Conservation (phyloP, 1,140 invertebrate genomes). For the Pectinophora gossypiella region DNA sequence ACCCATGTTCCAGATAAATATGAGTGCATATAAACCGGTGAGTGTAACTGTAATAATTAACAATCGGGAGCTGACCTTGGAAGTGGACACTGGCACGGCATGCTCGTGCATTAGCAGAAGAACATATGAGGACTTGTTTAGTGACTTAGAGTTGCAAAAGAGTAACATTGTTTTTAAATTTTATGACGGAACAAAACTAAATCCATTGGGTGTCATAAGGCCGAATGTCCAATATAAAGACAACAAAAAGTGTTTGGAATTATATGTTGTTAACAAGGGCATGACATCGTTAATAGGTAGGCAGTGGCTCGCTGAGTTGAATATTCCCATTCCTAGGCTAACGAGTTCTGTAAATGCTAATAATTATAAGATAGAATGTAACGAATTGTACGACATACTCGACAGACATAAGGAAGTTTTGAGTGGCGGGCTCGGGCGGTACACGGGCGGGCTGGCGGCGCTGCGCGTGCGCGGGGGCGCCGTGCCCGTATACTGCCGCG, state of each 20-base stretch:
- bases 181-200: background rate
- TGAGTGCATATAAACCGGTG: background rate
- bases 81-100: constrained; percentile 3
- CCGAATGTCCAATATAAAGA: background rate
- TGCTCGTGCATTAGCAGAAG: background rate
- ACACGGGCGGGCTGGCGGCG: background rate
- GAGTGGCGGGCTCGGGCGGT: background rate
- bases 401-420: background rate
- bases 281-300: background rate
- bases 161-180: background rate
- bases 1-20: background rate
- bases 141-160: background rate
- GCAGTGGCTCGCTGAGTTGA: background rate
- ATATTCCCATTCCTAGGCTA: background rate
- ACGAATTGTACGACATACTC: background rate
- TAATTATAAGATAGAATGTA: background rate
- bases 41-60: background rate
- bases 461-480: background rate
- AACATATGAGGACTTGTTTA: background rate
- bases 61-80: background rate
- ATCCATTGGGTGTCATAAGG: background rate
- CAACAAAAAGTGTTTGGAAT: background rate
- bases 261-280: background rate
- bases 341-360: background rate
- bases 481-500: background rate